Evolutionary conservation across 2,888 invertebrate genomes (phyloP).

Genomic region (Hypena proboscidalis): DNA sequence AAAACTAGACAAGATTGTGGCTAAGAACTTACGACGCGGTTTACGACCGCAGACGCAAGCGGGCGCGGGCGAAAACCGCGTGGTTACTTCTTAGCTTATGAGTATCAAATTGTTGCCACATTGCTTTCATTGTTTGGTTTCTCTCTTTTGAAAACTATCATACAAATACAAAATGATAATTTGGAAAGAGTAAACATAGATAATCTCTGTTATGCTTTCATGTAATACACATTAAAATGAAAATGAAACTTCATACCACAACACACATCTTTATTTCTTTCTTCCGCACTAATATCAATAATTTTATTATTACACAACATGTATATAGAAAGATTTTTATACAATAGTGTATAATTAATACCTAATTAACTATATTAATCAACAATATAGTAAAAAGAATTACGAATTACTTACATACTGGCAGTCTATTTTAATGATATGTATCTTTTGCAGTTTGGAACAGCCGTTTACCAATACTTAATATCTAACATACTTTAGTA

Average conservation of each 20-base stretch:
- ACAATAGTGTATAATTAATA: conserved; percentile 84
- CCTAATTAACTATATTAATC: conserved; percentile 78
- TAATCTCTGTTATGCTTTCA: no score
- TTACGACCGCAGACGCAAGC: no score
- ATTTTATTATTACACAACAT: conserved; percentile 83
- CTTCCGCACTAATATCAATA: conserved; percentile 67
- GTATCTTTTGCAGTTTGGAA: conserved; percentile 84
- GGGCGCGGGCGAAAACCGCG: no score
- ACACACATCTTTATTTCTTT: conserved; percentile 81
- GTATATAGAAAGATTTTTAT: conserved; percentile 85
- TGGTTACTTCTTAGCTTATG: no score
- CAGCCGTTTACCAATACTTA: conserved; percentile 70
- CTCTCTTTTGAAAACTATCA: no score
- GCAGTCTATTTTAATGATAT: conserved; percentile 85
- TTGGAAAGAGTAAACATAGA: no score
- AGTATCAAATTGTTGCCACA: no score
- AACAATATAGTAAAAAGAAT: conserved; percentile 83
- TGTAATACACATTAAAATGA: no score
- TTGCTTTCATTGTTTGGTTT: no score
- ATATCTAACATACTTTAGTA: conserved; percentile 40
- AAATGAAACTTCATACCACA: conserved; percentile 62
- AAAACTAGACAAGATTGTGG: no score
- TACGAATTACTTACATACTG: conserved; percentile 74
- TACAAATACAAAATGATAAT: no score
- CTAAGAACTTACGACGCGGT: no score